Evolutionary conservation across 2,888 invertebrate species (phyloP), one percentile per base, ranked within the genome.

Genomic region (Latheticus oryzae): DNA sequence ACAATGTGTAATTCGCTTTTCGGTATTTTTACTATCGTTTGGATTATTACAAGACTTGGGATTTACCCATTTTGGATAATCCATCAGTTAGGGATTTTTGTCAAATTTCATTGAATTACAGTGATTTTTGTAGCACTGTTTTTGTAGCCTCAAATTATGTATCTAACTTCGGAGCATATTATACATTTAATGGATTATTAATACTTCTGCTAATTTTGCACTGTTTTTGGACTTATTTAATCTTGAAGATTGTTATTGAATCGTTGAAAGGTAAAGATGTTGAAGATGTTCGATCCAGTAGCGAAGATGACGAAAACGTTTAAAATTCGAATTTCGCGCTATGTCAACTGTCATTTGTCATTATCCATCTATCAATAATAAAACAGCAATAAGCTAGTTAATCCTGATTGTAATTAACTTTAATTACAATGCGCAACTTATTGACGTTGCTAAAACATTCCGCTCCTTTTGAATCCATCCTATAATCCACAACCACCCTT

Each of bases 21-120:
- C 80, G 88, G 87, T 35, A 80, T 94, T 54, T 97, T 99, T 78
- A 93, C 93, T 3, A 75, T 95, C 12, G 78, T 94, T 2, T 99
- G 98, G 99, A 91, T 97, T 64, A 77, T 88, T 1, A 95, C 98
- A 7, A 85, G 99, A 53, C 82, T 96, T 59, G 90, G 93, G 30
- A 84, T 95, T 62, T 98, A 86, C 80, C 98, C 98, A 42, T 87
- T 89, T 73, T 90, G 93, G 83, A 91, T 94, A 67, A 87, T 93
- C 63, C 87, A 88, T 81, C 89, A 89, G 89, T 43, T 38, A 21
- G 30, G 16, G 13, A 28, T 28, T 23, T 43, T 28, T n/a, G n/a
- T n/a, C n/a, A n/a, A n/a, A n/a, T n/a, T n/a, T n/a, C n/a, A n/a
- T n/a, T n/a, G 13, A 9, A 16, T 37, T 17, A 37, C 4, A n/a